Conservation (phyloP, 1,140 invertebrate genomes). For the Pollicipes pollicipes region DNA sequence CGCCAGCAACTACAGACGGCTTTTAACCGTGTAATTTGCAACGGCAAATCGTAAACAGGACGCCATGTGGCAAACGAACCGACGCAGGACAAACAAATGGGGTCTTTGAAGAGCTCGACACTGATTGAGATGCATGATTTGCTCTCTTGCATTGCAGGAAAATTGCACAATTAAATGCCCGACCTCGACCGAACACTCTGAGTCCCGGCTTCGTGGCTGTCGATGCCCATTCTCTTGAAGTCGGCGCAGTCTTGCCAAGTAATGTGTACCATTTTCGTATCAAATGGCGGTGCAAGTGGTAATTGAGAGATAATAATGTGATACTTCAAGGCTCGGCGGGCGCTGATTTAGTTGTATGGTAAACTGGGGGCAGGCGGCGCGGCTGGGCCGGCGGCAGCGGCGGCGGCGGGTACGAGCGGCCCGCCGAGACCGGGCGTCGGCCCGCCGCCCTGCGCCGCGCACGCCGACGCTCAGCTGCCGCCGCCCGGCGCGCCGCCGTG, state of each 20-base stretch:
- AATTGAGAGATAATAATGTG: slow-evolving; percentile 2
- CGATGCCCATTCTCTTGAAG: not conserved
- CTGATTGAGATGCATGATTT: not conserved
- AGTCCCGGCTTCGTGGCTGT: not conserved
- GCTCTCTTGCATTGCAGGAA: not conserved
- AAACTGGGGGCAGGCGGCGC: not conserved
- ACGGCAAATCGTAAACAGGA: not conserved
- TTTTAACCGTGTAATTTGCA: not conserved
- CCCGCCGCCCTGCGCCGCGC: too few species aligned
- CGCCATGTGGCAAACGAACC: not conserved
- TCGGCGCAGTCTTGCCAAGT: too few species aligned
- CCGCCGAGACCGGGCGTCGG: not conserved
- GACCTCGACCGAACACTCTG: not conserved
- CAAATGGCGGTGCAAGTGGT: not conserved
- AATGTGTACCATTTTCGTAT: not conserved
- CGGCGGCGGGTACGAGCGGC: not conserved
- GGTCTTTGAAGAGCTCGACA: not conserved
- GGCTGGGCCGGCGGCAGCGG: too few species aligned
- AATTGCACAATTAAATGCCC: not conserved
- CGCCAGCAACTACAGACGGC: not conserved
- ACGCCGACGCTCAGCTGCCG: too few species aligned
- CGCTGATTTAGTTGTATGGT: not conserved
- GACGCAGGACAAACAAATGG: not conserved
- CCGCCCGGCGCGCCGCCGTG: too few species aligned
- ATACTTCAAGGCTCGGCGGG: not conserved